Evolutionary conservation across 2,888 invertebrate species (phyloP), one percentile per base, ranked within the genome.

Genomic region (Drosophila pseudotalamancana): DNA sequence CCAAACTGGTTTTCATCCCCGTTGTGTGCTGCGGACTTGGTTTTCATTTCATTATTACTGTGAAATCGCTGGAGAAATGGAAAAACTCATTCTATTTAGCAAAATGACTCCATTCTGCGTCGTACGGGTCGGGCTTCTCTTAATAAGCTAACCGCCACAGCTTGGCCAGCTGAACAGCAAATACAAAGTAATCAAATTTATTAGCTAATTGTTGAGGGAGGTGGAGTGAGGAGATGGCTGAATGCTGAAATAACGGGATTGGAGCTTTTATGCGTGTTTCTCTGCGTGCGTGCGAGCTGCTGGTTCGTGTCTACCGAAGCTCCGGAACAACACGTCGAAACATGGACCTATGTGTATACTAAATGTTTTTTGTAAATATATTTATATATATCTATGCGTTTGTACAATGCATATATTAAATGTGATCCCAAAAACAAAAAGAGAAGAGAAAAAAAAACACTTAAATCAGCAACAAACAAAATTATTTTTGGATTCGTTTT

Each of bases 1-100:
- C 12, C 31, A 74, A 74, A 74, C 87, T 73, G 73, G 87, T 83
- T 80, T 80, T 80, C 80, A 80, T 80, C 80, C 87, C 80, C 59
- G 87, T 73, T 63, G 73, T 53, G 25, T 8, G 25, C 25, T 43
- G 49, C 67, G 45, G 77, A 73, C 66, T 77, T 78, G 66, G 60
- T 72, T 83, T 78, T 76, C 65, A 76, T 83, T 86, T 86, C 39
- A 78, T 82, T 85, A 86, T 62, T 32, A 61, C 59, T 43, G 54
- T 48, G 49, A 56, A 55, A 67, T 60, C 51, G 73, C 35, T 64
- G 62, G 69, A 62, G 80, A 59, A 71, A 75, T 71, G 65, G 34
- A 51, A 50, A 45, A 43, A 49, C 55, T 62, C 32, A 45, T 31
- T 51, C 34, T 49, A 46, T 67, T 54, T 37, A 32, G 37, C 11